These are phyloP conservation scores for Cervus canadensis DNA, from an alignment of 2,113 vertebrate species.

Conservation along the genomic window DNA sequence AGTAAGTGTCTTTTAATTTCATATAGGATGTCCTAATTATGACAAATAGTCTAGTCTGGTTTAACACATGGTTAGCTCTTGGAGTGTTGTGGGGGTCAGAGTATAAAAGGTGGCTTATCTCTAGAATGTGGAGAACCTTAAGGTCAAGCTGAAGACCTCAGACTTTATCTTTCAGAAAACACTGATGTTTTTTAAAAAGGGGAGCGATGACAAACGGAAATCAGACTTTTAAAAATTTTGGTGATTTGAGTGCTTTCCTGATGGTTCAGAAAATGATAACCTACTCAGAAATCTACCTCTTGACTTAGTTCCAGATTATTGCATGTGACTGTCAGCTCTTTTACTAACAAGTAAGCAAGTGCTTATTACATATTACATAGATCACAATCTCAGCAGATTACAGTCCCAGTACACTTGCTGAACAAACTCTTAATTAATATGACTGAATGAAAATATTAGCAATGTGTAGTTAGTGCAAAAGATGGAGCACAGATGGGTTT, in stretches of 20 bases:
- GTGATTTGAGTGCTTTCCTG: background rate
- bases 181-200: background rate
- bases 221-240: background rate
- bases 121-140: background rate
- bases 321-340: background rate
- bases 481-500: background rate
- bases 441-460: background rate
- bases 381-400: slow-evolving; percentile 34
- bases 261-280: slow-evolving; percentile 12
- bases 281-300: background rate
- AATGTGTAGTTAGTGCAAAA: slow-evolving; percentile 16
- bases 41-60: background rate
- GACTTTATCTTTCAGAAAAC: slow-evolving; percentile 27
- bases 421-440: slow-evolving; percentile 45
- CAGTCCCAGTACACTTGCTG: background rate
- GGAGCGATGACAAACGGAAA: background rate
- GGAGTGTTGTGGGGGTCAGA: background rate
- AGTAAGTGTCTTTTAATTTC: no score
- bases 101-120: background rate
- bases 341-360: slow-evolving; percentile 32
- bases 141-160: background rate
- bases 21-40: background rate
- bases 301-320: background rate
- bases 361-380: slow-evolving; percentile 15
- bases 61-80: background rate